Conservation (phyloP, 2,113 vertebrate genomes). For the Thymallus thymallus region DNA sequence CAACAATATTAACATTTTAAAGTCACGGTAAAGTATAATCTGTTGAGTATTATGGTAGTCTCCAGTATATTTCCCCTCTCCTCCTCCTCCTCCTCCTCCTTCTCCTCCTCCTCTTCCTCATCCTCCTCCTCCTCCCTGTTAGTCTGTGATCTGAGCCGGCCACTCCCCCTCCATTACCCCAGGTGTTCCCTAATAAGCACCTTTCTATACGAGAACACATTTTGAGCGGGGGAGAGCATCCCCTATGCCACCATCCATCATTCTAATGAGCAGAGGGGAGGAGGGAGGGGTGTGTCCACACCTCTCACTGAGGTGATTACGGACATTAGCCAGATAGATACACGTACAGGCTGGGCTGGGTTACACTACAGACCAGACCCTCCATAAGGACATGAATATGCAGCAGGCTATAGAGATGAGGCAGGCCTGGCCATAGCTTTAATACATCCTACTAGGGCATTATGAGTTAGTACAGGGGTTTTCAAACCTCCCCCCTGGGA, state of each 20-base stretch:
- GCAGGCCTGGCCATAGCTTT: slow-evolving; percentile 4
- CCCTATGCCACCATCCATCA: slow-evolving; percentile 81
- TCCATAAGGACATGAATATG: slow-evolving; percentile 55
- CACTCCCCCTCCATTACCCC: slow-evolving; percentile 53
- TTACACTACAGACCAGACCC: slow-evolving; percentile 44
- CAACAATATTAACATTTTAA: too few species aligned
- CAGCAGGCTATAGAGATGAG: slow-evolving; percentile 30
- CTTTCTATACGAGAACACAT: slow-evolving; percentile 76
- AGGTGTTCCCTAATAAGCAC: slow-evolving; percentile 75
- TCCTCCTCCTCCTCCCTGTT: slow-evolving; percentile 18
- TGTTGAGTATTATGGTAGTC: too few species aligned
- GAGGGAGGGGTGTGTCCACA: slow-evolving; percentile 72
- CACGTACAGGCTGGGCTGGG: slow-evolving; percentile 60
- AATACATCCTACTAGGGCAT: slow-evolving; percentile 18
- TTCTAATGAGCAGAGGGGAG: slow-evolving; percentile 79
- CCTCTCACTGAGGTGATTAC: slow-evolving; percentile 82
- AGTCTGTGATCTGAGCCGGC: slow-evolving; percentile 1
- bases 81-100: slow-evolving; percentile 5
- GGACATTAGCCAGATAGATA: slow-evolving; percentile 67
- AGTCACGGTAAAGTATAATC: too few species aligned
- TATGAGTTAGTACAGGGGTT: slow-evolving; percentile 24
- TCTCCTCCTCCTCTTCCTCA: slow-evolving; percentile 16
- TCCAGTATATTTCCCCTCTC: not conserved
- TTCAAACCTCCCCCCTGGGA: not conserved
- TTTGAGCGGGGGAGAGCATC: slow-evolving; percentile 59